Percentiles rank a stretch among this genome's conserved stretches.
phyloP scores from a whole-genome alignment of 2,888 invertebrate genomes.

The Cactoblastis cactorum region DNA sequence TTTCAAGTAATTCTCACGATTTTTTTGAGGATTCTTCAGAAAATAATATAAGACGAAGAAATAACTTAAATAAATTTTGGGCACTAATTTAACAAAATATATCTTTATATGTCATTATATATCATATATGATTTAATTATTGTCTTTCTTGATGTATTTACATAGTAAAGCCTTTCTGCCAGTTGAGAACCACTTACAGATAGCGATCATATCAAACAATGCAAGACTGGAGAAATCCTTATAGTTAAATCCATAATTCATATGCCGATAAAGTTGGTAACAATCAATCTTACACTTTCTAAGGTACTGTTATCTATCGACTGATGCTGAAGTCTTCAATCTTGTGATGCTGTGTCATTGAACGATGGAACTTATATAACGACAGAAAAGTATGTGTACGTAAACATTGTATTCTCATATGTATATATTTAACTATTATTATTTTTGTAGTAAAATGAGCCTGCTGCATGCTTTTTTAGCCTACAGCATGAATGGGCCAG shows the following conservation, averaged over 20 bases:
- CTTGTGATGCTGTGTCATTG: background rate
- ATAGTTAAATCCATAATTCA: constrained; percentile 9
- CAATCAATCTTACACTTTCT: constrained; percentile 14
- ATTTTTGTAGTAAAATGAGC: too few species aligned
- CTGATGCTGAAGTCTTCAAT: background rate
- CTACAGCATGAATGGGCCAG: too few species aligned
- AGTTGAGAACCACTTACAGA: background rate
- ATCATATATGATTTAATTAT: too few species aligned
- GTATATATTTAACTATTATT: too few species aligned
- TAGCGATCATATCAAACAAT: constrained; percentile 9
- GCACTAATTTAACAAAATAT: too few species aligned
- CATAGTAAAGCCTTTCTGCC: background rate
- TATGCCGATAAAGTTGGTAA: constrained; percentile 5
- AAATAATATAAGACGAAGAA: too few species aligned
- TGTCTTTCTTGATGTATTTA: too few species aligned
- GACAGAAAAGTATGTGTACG: background rate
- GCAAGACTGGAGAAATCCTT: constrained; percentile 10
- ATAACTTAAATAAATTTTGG: too few species aligned
- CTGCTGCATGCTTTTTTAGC: too few species aligned
- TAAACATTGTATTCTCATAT: background rate
- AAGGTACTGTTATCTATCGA: background rate
- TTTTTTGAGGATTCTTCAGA: too few species aligned
- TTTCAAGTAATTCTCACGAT: too few species aligned
- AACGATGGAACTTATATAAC: background rate
- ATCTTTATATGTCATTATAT: too few species aligned